Evolutionary conservation across 2,888 invertebrate genomes (phyloP).

Genomic region (Exephanes ischioxanthus): DNA sequence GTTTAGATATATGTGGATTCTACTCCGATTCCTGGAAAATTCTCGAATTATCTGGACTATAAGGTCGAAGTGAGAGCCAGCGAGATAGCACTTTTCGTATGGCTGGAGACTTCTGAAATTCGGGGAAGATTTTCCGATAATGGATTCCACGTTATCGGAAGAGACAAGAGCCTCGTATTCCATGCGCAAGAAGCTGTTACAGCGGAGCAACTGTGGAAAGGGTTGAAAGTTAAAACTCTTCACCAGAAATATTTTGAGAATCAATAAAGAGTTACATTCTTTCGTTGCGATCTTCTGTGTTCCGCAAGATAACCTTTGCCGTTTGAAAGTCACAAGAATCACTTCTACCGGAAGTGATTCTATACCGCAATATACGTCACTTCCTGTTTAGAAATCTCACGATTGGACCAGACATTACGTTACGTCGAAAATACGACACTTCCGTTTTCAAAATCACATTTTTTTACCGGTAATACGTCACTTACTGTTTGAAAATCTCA

Average conservation of each 20-base stretch:
- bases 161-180: slow-evolving; percentile 74
- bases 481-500: no score
- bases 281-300: not conserved
- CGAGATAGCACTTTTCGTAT: slow-evolving; percentile 89
- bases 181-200: slow-evolving; percentile 52
- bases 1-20: slow-evolving; percentile 75
- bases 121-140: slow-evolving; percentile 91
- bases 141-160: slow-evolving; percentile 87
- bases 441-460: no score
- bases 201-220: slow-evolving; percentile 31
- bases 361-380: no score
- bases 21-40: slow-evolving; percentile 67
- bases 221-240: slow-evolving; percentile 50
- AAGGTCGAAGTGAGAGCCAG: slow-evolving; percentile 85
- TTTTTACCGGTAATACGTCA: no score
- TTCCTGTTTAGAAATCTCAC: no score
- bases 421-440: no score
- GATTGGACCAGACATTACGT: no score
- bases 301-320: no score
- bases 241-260: slow-evolving; percentile 74
- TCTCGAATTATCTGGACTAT: slow-evolving; percentile 74
- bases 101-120: slow-evolving; percentile 87
- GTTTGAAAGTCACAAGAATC: no score
- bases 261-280: slow-evolving; percentile 21
- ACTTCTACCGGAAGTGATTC: no score